Evolutionary conservation across 2,113 vertebrate genomes (phyloP).

Genomic region (Gymnorhina tibicen): DNA sequence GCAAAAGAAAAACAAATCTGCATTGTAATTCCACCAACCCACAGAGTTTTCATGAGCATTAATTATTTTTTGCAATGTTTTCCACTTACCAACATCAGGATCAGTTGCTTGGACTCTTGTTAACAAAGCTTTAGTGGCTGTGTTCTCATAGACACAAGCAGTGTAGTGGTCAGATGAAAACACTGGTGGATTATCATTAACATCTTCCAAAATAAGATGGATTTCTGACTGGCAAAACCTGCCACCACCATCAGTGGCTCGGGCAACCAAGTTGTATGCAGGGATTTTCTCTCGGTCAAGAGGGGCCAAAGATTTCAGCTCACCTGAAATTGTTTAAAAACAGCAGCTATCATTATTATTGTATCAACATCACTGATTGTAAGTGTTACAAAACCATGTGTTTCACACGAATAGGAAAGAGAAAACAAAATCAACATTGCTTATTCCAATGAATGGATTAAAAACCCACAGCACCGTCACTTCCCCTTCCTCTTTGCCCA

Average conservation of each 20-base stretch:
- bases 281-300: conserved; percentile 88
- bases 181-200: conserved; percentile 92
- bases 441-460: background rate
- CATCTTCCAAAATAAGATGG: conserved; percentile 83
- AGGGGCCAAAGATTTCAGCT: conserved; percentile 81
- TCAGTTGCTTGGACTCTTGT: conserved; percentile 93
- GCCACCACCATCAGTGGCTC: conserved; percentile 90
- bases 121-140: conserved; percentile 86
- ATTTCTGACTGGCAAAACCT: conserved; percentile 85
- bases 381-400: background rate
- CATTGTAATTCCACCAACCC: background rate
- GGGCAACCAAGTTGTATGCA: conserved; percentile 81
- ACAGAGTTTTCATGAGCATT: background rate
- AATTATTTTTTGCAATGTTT: background rate
- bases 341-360: background rate
- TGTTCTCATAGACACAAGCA: conserved; percentile 91
- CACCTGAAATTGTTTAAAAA: conserved; percentile 77
- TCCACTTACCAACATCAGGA: conserved; percentile 86
- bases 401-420: background rate
- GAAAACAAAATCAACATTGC: background rate
- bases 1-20: background rate
- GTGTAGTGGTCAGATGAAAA: conserved; percentile 85
- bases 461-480: background rate
- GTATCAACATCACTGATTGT: background rate
- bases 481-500: background rate